phyloP scores from a whole-genome alignment of 92 coral and sea anemone species.

The Palythoa grandiflora region DNA sequence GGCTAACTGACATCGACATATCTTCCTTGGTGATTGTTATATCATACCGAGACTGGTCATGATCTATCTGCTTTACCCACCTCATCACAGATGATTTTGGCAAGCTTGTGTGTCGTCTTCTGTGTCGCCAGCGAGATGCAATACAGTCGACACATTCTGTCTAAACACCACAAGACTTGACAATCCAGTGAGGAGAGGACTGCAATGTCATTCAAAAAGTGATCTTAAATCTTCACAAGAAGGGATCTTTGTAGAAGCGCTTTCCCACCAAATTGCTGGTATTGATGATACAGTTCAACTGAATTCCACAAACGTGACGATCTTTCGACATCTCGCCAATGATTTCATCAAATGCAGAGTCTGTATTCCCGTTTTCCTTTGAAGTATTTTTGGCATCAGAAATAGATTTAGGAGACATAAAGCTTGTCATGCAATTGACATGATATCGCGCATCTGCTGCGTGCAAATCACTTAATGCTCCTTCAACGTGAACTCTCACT shows the following conservation, averaged over 20 bases:
- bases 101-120: slow-evolving; percentile 62
- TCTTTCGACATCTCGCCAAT: slow-evolving; percentile 48
- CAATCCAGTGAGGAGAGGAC: slow-evolving; percentile 70
- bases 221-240: slow-evolving; percentile 40
- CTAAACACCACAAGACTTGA: slow-evolving; percentile 61
- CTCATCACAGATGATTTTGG: slow-evolving; percentile 51
- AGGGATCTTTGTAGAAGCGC: slow-evolving; percentile 50
- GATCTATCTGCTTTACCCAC: slow-evolving; percentile 48
- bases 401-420: neutral
- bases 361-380: slow-evolving; percentile 41
- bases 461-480: too few relatives aligned
- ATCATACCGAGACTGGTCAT: slow-evolving; percentile 52
- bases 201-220: slow-evolving; percentile 57
- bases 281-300: slow-evolving; percentile 55
- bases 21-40: slow-evolving; percentile 66
- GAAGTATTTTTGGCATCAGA: slow-evolving; percentile 41
- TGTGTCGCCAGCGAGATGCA: slow-evolving; percentile 51
- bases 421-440: too few relatives aligned
- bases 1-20: slow-evolving; percentile 51
- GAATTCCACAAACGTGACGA: slow-evolving; percentile 75
- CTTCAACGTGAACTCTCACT: neutral
- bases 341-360: slow-evolving; percentile 40
- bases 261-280: slow-evolving; percentile 66
- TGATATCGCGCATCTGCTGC: too few relatives aligned
- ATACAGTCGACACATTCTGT: slow-evolving; percentile 41